phyloP scores from a whole-genome alignment of 37 sponge, comb jelly and placozoan species.

The Oscarella lobularis region DNA sequence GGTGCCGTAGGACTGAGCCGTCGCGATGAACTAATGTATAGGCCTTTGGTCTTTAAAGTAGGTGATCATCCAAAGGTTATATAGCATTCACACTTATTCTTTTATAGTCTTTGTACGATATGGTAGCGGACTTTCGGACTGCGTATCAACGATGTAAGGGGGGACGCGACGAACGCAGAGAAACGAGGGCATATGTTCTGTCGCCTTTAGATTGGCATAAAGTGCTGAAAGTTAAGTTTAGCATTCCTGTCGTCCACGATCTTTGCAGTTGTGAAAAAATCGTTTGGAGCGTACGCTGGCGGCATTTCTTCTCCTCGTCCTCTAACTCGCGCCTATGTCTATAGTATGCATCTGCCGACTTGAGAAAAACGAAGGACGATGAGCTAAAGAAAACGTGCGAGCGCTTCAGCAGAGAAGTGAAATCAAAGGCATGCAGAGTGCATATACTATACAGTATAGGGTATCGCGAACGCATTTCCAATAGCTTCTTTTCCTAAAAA shows the following conservation, averaged over 20 bases:
- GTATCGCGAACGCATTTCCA: too few species aligned
- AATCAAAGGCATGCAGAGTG: constrained; percentile 10
- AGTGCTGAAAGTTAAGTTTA: constrained; percentile 43
- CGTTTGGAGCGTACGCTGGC: constrained; percentile 55
- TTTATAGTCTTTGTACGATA: constrained; percentile 10
- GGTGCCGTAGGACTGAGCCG: constrained; percentile 90
- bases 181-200: neutral
- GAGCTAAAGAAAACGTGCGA: constrained; percentile 27
- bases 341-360: constrained; percentile 1
- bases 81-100: neutral
- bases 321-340: constrained; percentile 16
- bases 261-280: constrained; percentile 54
- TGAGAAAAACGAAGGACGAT: constrained; percentile 12
- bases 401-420: constrained; percentile 32
- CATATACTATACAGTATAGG: too few species aligned
- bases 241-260: constrained; percentile 49
- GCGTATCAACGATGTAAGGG: constrained; percentile 58
- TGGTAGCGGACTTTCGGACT: constrained; percentile 42
- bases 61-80: neutral
- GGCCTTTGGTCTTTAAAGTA: constrained; percentile 62
- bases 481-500: too few species aligned
- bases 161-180: too few species aligned
- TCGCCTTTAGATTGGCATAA: constrained; percentile 42
- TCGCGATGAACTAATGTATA: constrained; percentile 78
- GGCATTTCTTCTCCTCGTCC: neutral